These are phyloP conservation scores for Cyprinodon variegatus DNA, from an alignment of 2,113 vertebrate genomes.

Conservation along the genomic window DNA sequence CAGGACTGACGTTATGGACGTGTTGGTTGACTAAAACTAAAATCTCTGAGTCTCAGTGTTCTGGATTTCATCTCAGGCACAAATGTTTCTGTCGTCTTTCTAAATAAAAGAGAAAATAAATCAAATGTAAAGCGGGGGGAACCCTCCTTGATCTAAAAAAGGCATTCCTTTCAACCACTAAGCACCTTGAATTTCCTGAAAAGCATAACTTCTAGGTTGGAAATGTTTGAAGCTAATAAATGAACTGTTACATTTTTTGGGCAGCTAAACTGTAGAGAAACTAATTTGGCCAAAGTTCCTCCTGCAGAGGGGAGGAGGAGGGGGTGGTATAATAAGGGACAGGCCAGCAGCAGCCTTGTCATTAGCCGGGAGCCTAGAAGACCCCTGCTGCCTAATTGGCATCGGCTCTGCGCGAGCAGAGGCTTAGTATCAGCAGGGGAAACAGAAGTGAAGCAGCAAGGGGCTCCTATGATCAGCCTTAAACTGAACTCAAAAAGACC, in stretches of 20 bases:
- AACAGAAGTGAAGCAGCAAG: constrained; percentile 45
- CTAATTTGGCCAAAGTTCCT: constrained; percentile 69
- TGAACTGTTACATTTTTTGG: constrained; percentile 75
- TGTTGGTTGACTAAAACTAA: constrained; percentile 49
- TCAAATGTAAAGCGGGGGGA: constrained; percentile 59
- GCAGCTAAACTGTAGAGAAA: constrained; percentile 58
- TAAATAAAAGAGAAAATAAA: constrained; percentile 63
- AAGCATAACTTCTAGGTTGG: constrained; percentile 58
- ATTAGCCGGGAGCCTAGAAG: constrained; percentile 72
- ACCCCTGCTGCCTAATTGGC: constrained; percentile 79
- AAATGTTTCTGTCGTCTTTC: constrained; percentile 47
- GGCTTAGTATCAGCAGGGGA: constrained; percentile 55
- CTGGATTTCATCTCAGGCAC: constrained; percentile 55
- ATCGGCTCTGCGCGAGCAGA: constrained; percentile 71
- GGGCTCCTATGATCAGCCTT: constrained; percentile 46
- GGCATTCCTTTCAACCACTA: constrained; percentile 69
- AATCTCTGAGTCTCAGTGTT: constrained; percentile 54
- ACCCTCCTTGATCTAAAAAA: constrained; percentile 66
- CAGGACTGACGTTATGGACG: constrained; percentile 55
- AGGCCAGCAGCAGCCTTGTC: constrained; percentile 69
- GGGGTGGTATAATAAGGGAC: constrained; percentile 71
- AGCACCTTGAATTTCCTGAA: constrained; percentile 69
- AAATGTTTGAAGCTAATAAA: constrained; percentile 74
- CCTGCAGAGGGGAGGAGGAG: constrained; percentile 51
- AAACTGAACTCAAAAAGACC: constrained; percentile 29